A percentile compares a stretch with the other conserved stretches of the same genome.
These are phyloP conservation scores for Coracopsis vasa DNA, from an alignment of 2,113 vertebrate genomes.

Conservation along the genomic window DNA sequence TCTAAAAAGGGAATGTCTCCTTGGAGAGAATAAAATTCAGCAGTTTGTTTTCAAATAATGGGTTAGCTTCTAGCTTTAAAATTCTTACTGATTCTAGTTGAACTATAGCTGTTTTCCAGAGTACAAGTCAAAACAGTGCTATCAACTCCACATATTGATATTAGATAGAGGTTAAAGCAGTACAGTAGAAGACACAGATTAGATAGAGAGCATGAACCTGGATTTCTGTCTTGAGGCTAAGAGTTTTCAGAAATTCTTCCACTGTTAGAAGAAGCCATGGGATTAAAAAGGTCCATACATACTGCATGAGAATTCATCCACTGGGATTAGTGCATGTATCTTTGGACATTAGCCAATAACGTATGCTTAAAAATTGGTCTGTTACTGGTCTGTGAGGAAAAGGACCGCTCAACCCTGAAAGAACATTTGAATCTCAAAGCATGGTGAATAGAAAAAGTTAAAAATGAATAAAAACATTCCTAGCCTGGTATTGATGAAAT, in stretches of 20 bases:
- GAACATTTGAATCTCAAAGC: accelerated
- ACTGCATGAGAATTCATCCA: not conserved
- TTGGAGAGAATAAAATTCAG: not conserved
- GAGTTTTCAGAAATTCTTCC: not conserved
- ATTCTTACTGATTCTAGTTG: not conserved
- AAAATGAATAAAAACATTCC: not conserved
- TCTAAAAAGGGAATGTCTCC: not conserved
- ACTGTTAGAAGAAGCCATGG: not conserved
- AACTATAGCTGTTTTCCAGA: not conserved
- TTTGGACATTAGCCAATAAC: accelerated
- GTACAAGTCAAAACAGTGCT: not conserved
- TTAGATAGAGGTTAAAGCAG: not conserved
- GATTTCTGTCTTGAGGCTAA: not conserved
- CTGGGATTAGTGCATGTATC: accelerated
- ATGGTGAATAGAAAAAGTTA: not conserved
- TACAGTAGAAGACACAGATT: not conserved
- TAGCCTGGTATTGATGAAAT: not conserved
- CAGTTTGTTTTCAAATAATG: not conserved
- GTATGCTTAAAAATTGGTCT: accelerated
- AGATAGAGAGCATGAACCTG: not conserved
- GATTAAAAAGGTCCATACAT: not conserved
- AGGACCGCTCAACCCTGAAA: not conserved
- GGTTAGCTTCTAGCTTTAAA: not conserved
- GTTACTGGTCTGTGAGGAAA: accelerated
- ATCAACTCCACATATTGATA: accelerated